Evolutionary conservation across 2,113 vertebrate genomes (phyloP).

Genomic region (Capreolus pygargus): DNA sequence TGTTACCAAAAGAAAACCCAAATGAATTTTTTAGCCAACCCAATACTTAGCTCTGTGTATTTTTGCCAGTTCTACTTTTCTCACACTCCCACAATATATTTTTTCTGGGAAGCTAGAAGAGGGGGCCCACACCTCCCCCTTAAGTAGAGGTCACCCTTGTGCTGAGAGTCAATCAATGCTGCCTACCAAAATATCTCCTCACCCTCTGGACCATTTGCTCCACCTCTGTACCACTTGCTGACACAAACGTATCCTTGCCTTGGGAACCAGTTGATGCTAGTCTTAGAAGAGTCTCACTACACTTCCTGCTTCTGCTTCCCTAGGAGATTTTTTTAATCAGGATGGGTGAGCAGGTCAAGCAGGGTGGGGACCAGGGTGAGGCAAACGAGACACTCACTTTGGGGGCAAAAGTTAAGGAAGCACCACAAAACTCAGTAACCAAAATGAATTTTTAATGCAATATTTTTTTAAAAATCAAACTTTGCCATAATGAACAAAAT

Average conservation of each 20-base stretch:
- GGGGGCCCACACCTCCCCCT: neutral
- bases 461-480: neutral
- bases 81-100: neutral
- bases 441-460: neutral
- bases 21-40: neutral
- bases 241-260: neutral
- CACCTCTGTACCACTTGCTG: neutral
- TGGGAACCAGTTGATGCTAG: neutral
- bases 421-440: neutral
- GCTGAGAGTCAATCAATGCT: neutral
- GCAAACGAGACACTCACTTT: neutral
- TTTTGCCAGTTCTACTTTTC: neutral
- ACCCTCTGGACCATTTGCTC: neutral
- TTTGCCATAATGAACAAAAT: neutral
- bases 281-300: neutral
- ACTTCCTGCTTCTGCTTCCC: neutral
- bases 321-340: neutral
- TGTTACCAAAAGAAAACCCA: neutral
- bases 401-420: neutral
- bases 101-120: neutral
- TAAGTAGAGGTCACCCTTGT: neutral
- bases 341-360: neutral
- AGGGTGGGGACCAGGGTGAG: neutral
- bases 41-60: neutral
- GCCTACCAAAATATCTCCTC: neutral